Evolutionary conservation across 2,888 invertebrate species (phyloP), one percentile per base, ranked within the genome.

Genomic region (Aelia acuminata): DNA sequence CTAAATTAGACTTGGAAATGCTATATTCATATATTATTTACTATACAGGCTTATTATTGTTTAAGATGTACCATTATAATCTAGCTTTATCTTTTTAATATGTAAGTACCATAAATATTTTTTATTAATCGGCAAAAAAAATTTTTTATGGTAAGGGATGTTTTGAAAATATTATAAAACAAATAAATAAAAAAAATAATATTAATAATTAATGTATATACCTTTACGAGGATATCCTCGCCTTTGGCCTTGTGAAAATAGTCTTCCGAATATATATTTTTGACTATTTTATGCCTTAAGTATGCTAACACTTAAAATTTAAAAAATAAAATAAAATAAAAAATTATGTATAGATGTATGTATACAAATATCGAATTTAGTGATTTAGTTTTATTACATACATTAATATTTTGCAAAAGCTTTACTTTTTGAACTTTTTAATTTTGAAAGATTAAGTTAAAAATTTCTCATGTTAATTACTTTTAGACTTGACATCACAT

Each of bases 251-350:
- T 43, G 63, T 70, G 70, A 87, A 48, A 70, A 70, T 87, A 87
- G 87, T 87, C 87, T 87, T 87, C 87, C 87, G 70, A 53, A 87
- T 63, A 70, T 87, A 87, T 85, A 85, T 87, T 87, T 87, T 87
- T 87, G 47, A 63, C 70, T 87, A 87, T 53, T 50, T 85, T 87
- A 87, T 48, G 87, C 87, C 87, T 87, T 87, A 70, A 70, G n/a
- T 87, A 43, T 47, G 43, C 63, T 63, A 70, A 87, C 57, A n/a
- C 18, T 35, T n/a, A 35, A 18, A n/a, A n/a, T n/a, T n/a, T n/a
- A n/a, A n/a, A n/a, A n/a, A n/a, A n/a, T n/a, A n/a, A n/a, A 35
- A 20, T 26, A 26, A 18, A 31, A 15, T 10, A 35, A 39, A 43
- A 43, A 43, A 43, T 43, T 35, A 53, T 85, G 39, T 26, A 15